Evolutionary conservation across 2,888 invertebrate genomes (phyloP).

Genomic region (Patella caerulea): DNA sequence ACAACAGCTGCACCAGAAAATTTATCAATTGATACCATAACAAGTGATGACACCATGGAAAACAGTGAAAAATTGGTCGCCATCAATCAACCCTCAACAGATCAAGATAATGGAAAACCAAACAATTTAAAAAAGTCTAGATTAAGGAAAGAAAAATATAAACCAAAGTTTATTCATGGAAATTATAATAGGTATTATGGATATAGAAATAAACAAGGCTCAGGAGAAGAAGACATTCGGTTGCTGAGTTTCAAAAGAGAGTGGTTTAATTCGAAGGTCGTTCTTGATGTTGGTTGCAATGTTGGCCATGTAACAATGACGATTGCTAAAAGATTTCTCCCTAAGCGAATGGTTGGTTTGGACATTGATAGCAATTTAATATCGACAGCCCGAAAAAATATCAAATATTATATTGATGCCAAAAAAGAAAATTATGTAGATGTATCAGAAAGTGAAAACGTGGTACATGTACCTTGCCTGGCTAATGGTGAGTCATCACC

Average conservation of each 20-base stretch:
- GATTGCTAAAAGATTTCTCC: slow-evolving; percentile 88
- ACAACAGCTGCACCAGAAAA: too few relatives aligned
- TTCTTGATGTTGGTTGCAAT: slow-evolving; percentile 98
- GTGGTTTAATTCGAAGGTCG: slow-evolving; percentile 89
- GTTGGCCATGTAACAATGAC: slow-evolving; percentile 94
- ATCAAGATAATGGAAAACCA: too few relatives aligned
- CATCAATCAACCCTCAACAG: too few relatives aligned
- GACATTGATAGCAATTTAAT: slow-evolving; percentile 94
- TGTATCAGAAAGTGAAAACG: too few relatives aligned
- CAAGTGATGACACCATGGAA: too few relatives aligned
- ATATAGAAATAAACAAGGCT: slow-evolving; percentile 84
- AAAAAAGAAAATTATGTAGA: slow-evolving; percentile 20
- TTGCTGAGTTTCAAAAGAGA: slow-evolving; percentile 86
- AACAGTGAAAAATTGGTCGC: too few relatives aligned
- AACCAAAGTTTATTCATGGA: slow-evolving; percentile 88
- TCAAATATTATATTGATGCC: slow-evolving; percentile 78
- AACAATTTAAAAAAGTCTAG: too few relatives aligned
- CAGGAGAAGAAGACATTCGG: slow-evolving; percentile 83
- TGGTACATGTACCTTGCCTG: too few relatives aligned
- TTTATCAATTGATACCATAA: too few relatives aligned
- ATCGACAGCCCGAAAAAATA: slow-evolving; percentile 81
- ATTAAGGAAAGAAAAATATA: slow-evolving; percentile 34
- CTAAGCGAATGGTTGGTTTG: slow-evolving; percentile 88
- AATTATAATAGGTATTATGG: slow-evolving; percentile 98
- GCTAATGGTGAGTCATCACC: too few relatives aligned